A percentile compares a stretch with the other conserved stretches of the same genome.
Conservation (phyloP, 2,113 vertebrate species). For the Alces alces region DNA sequence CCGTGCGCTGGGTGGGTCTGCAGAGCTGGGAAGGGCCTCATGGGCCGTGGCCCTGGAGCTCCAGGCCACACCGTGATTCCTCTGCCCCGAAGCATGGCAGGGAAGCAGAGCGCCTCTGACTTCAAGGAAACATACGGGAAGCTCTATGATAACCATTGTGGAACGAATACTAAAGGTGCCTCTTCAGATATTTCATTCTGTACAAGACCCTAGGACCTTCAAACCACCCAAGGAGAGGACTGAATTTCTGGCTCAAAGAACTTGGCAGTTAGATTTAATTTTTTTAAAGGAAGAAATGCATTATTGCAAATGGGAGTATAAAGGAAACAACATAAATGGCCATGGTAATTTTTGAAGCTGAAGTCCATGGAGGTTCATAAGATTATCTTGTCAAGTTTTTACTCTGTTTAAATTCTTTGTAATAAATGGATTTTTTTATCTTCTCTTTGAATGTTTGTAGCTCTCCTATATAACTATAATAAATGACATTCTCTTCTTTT, state of each 20-base stretch:
- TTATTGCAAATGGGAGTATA: background rate
- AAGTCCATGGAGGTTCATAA: background rate
- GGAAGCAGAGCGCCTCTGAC: background rate
- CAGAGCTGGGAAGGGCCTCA: background rate
- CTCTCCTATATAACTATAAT: background rate
- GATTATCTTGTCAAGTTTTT: background rate
- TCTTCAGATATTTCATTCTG: background rate
- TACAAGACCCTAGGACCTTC: background rate
- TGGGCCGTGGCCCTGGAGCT: background rate
- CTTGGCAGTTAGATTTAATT: background rate
- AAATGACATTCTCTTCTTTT: conserved; percentile 9
- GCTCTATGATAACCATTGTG: background rate
- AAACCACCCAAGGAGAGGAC: background rate
- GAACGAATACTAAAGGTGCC: background rate
- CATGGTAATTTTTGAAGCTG: background rate
- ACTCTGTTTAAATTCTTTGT: background rate
- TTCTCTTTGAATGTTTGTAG: background rate
- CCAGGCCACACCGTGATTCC: background rate
- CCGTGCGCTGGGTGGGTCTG: background rate
- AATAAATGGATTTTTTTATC: background rate
- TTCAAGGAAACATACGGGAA: background rate
- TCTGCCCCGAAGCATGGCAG: rapidly evolving
- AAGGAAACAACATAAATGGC: background rate
- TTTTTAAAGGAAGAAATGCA: background rate
- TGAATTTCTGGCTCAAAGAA: background rate